These are phyloP conservation scores for Lerema accius DNA, from an alignment of 1,140 invertebrate species.

Conservation along the genomic window DNA sequence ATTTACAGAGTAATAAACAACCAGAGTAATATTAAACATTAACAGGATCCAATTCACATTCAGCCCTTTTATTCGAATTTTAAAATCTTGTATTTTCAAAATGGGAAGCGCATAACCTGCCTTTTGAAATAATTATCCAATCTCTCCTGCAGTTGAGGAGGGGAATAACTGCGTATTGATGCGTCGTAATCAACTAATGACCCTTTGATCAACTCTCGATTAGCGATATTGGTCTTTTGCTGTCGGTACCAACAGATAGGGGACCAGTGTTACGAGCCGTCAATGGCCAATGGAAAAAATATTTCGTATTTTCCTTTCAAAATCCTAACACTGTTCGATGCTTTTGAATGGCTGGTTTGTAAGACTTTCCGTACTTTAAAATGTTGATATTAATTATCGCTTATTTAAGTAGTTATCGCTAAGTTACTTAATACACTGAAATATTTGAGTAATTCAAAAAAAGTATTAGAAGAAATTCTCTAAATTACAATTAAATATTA, in stretches of 20 bases:
- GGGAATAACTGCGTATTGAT: conserved; percentile 38
- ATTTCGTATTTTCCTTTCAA: conserved; percentile 1
- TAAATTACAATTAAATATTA: too few relatives aligned
- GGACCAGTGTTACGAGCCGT: not conserved
- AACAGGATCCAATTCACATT: not conserved
- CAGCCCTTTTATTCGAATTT: not conserved
- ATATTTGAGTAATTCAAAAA: too few relatives aligned
- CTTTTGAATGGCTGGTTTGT: not conserved
- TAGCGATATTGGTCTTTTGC: conserved; percentile 43
- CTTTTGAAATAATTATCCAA: conserved; percentile 14
- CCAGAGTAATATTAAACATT: not conserved
- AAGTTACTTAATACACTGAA: too few relatives aligned
- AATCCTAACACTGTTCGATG: not conserved
- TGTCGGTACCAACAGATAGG: not conserved
- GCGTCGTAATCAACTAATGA: conserved; percentile 50
- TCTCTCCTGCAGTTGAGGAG: conserved; percentile 7
- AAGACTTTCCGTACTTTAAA: not conserved
- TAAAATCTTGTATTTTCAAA: conserved; percentile 14
- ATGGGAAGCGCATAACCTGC: not conserved
- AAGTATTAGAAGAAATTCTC: too few relatives aligned
- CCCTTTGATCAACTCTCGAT: conserved; percentile 36
- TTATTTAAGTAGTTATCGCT: too few relatives aligned
- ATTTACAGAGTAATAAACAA: too few relatives aligned
- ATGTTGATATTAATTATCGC: not conserved
- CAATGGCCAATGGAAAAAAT: not conserved